Base-by-base conservation (phyloP, 2,888 invertebrate genomes). In the Callyntrura guangdongensis region DNA sequence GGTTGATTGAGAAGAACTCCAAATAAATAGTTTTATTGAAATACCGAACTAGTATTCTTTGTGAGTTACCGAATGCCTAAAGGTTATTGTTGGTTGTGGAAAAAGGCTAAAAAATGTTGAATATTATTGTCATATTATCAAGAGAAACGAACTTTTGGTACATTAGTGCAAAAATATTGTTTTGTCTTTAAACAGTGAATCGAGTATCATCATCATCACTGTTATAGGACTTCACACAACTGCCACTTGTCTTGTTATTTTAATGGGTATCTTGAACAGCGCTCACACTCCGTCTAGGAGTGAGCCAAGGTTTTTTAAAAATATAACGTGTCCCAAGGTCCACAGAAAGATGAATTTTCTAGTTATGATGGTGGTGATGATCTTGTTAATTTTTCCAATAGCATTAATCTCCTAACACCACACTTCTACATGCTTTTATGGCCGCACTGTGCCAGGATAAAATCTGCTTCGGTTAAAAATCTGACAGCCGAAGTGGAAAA, bases 401-500 rank as follows among this genome's bases (percentile, higher is more conserved):
- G 69, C 64, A n/a, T 81, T 74, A 53, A 59, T 83, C 47, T 56
- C 20, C 74, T 47, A 83, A 56, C 89, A 67, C 67, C 9, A 20
- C 2, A 22, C 49, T 83, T 74, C 53, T 83, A 74, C 89, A 89
- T 89, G 83, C 59, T 89, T 88, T 89, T 89, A 25, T 89, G 82
- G 83, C 83, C 72, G 47, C 83, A 83, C 83, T 83, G 89, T 83
- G 89, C 89, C 89, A 83, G 59, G 72, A 89, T 89, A 72, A 83
- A 83, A 74, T 59, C 61, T 49, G 74, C 79, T 87, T 87, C 89
- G 89, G 89, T 89, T 89, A 89, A 89, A 89, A 89, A 89, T 89
- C 83, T 89, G 89, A 89, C 89, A 89, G 89, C 89, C 89, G 83
- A 83, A 89, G 59, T 59, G 74, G 83, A 83, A 86, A 89, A 89